phyloP scores from a whole-genome alignment of 2,113 vertebrate species.

The Phyllostomus hastatus region DNA sequence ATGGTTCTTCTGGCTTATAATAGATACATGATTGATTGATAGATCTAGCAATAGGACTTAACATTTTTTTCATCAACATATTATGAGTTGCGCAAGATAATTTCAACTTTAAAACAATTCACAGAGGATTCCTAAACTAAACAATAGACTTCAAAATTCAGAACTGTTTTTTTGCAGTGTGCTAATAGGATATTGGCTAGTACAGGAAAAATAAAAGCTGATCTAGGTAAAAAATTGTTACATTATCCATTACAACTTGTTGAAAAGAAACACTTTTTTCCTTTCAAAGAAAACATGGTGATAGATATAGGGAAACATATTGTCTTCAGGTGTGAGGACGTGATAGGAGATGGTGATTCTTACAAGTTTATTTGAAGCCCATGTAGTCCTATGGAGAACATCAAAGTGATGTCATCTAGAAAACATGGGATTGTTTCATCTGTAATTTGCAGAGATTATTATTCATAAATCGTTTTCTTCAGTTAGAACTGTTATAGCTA shows the following conservation, averaged over 20 bases:
- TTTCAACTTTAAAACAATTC: background rate
- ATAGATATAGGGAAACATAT: background rate
- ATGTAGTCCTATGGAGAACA: background rate
- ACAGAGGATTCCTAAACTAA: background rate
- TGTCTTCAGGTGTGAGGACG: background rate
- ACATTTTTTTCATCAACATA: background rate
- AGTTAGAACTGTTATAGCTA: background rate
- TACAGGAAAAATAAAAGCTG: background rate
- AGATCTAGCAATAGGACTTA: background rate
- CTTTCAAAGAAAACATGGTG: background rate
- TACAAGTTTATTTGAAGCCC: background rate
- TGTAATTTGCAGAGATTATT: background rate
- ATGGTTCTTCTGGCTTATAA: background rate
- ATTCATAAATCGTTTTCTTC: background rate
- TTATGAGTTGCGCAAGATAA: background rate
- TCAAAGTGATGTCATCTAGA: background rate
- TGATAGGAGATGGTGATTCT: background rate
- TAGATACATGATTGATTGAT: background rate
- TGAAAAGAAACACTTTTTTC: constrained; percentile 1
- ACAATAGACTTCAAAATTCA: background rate
- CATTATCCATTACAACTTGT: background rate
- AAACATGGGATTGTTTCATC: background rate
- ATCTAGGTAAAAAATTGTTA: background rate
- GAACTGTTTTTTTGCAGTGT: background rate
- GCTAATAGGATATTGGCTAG: background rate